Base-by-base conservation (phyloP, 2,888 invertebrate genomes). In the Aromia moschata region DNA sequence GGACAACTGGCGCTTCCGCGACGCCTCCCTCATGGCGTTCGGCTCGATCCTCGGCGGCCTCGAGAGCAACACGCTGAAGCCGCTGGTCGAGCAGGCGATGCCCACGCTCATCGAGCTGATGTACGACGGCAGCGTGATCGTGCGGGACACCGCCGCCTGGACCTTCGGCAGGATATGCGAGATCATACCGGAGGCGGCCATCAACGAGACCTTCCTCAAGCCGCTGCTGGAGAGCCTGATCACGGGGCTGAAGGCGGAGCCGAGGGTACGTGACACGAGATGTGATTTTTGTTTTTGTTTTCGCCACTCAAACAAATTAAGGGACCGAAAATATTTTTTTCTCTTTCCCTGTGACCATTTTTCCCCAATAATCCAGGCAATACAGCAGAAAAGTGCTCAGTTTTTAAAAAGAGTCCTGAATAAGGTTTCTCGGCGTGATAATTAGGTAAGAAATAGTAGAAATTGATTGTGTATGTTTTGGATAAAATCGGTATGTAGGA, bases 11-110 rank as follows among this genome's bases (percentile, higher is more conserved):
- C 84, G 94, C 33, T 80, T 76, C 65, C 70, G 81, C 18, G 99
- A 99, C 82, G 99, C 98, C 2, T 98, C 99, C 0, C 87, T 99
- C 10, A 99, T 99, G 98, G 96, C 98, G 0, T 99, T 99, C 78
- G 99, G 98, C 73, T 91, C 91, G 1, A 80, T 79, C 68, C 68
- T 79, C 44, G 96, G 97, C 65, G 98, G 98, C 0, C 87, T 99
- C 14, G 94, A 97, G 73, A 86, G 89, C 0, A 86, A 84, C 43
- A 94, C 94, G 1, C 83, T 99, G 54, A 95, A 95, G 79, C 94
- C 95, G 0, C 83, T 99, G 46, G 97, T 98, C 0, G 96, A 97
- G 77, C 94, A 97, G 78, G 98, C 98, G 0, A 94, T 99, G 91
- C 93, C 94, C 1, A 96, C 94, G 20, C 84, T 99, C 40, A 97